Evolutionary conservation across 2,113 vertebrate genomes (phyloP).

Genomic region (Trematocara unimaculatum): DNA sequence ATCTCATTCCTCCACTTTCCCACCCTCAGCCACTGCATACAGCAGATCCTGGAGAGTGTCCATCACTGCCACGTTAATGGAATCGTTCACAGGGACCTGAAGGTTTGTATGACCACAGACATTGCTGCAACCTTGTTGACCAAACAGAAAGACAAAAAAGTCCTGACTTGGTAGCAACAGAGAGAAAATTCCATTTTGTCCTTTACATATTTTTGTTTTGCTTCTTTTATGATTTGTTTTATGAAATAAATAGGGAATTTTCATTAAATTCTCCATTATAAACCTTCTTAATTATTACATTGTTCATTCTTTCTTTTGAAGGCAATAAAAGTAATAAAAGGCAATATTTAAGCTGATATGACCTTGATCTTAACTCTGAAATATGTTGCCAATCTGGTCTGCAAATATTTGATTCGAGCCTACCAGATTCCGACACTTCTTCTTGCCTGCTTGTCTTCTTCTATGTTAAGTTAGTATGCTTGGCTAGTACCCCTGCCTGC

Average conservation of each 20-base stretch:
- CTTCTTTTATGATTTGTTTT: neutral
- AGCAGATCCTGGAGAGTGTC: constrained; percentile 81
- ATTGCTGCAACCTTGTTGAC: neutral
- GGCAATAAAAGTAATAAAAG: neutral
- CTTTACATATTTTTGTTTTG: neutral
- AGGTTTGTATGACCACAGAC: constrained; percentile 66
- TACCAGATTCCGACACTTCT: neutral
- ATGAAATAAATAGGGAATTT: neutral
- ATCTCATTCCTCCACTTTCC: neutral
- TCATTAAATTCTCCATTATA: neutral
- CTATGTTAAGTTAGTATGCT: neutral
- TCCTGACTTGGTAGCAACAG: neutral
- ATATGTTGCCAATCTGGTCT: neutral
- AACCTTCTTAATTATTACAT: neutral
- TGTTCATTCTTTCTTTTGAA: neutral
- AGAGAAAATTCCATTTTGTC: neutral
- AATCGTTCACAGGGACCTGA: constrained; percentile 78
- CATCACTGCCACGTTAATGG: constrained; percentile 79
- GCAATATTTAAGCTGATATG: neutral
- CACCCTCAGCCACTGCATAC: constrained; percentile 76
- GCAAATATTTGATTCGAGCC: neutral
- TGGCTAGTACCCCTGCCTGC: neutral
- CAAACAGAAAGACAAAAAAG: neutral
- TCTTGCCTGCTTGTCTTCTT: neutral
- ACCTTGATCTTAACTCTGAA: neutral